Conservation (phyloP, 2,113 vertebrate genomes). For the Lagopus leucura region DNA sequence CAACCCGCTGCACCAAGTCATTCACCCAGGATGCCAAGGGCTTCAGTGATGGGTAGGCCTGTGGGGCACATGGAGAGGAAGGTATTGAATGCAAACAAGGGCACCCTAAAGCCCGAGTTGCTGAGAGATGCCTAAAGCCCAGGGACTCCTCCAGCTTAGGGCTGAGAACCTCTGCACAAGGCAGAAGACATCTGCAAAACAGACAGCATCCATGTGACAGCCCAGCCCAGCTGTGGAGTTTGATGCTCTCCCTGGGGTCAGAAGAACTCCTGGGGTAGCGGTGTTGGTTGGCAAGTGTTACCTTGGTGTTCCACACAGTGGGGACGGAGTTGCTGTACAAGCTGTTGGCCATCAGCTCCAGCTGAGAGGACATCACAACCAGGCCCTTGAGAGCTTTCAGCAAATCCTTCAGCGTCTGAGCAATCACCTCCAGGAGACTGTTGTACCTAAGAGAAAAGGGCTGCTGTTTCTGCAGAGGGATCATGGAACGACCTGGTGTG, state of each 20-base stretch:
- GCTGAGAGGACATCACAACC: slow-evolving; percentile 90
- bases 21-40: slow-evolving; percentile 90
- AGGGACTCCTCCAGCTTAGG: background rate
- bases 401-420: slow-evolving; percentile 82
- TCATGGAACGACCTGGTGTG: accelerated
- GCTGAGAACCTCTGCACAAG: background rate
- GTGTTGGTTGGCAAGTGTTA: background rate
- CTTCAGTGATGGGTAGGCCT: slow-evolving; percentile 92
- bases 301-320: slow-evolving; percentile 89
- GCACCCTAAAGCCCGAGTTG: background rate
- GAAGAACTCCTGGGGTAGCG: background rate
- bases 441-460: slow-evolving; percentile 84
- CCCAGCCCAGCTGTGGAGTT: background rate
- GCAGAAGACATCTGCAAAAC: background rate
- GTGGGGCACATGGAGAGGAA: background rate
- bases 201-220: background rate
- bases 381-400: slow-evolving; percentile 90
- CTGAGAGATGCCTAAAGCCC: background rate
- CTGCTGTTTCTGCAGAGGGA: background rate
- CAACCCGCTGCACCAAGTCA: slow-evolving; percentile 84
- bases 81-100: background rate
- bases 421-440: slow-evolving; percentile 83
- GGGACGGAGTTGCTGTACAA: slow-evolving; percentile 90
- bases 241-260: background rate
- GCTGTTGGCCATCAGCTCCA: slow-evolving; percentile 90